Percentiles rank a stretch among this genome's conserved stretches.
These are phyloP conservation scores for Drosophila recens DNA, from an alignment of 2,888 invertebrate genomes.

Conservation along the genomic window DNA sequence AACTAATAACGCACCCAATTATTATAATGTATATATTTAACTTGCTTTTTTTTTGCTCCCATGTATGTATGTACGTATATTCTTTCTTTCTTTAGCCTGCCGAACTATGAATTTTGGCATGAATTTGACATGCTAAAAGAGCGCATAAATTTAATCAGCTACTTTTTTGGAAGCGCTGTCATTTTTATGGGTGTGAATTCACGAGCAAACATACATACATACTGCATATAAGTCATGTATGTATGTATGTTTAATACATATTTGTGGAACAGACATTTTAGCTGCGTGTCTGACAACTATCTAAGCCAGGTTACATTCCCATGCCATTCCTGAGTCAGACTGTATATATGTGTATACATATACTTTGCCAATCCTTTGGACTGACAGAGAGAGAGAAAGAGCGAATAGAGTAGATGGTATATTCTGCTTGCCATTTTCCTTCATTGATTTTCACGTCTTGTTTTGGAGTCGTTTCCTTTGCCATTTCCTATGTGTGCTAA, in stretches of 20 bases:
- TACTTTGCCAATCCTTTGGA: not conserved
- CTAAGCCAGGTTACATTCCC: slow-evolving; percentile 46
- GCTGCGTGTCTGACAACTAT: slow-evolving; percentile 52
- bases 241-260: not conserved
- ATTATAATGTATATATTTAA: slow-evolving; percentile 2
- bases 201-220: not conserved
- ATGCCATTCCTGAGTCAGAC: slow-evolving; percentile 15
- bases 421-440: slow-evolving; percentile 21
- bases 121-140: slow-evolving; percentile 57
- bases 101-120: slow-evolving; percentile 37
- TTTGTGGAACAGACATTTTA: slow-evolving; percentile 1
- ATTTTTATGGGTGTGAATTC: slow-evolving; percentile 40
- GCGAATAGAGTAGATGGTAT: not conserved
- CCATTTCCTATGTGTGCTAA: slow-evolving; percentile 62
- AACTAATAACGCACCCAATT: slow-evolving; percentile 31
- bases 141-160: slow-evolving; percentile 72
- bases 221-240: too few species aligned
- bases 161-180: slow-evolving; percentile 25
- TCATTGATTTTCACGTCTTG: slow-evolving; percentile 62
- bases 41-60: not conserved
- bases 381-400: slow-evolving; percentile 4
- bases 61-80: not conserved
- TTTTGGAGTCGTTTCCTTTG: slow-evolving; percentile 35
- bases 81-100: slow-evolving; percentile 10
- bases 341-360: slow-evolving; percentile 3